Evolutionary conservation across 37 sponge, comb jelly and placozoan species (phyloP).

Genomic region (Bolinopsis microptera): DNA sequence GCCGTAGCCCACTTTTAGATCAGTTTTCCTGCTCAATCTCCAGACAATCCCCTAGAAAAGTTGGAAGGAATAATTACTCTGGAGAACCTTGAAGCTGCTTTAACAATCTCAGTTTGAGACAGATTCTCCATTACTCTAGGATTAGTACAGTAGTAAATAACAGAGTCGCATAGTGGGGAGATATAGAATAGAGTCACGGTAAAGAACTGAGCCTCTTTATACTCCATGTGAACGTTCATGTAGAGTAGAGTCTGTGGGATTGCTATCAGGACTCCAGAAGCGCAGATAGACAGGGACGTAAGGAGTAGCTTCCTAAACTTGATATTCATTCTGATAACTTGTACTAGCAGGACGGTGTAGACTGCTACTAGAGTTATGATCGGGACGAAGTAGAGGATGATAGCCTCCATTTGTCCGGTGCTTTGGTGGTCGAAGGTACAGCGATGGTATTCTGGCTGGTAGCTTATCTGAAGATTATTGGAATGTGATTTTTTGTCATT

Average conservation of each 20-base stretch:
- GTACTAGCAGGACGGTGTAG: background rate
- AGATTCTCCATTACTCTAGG: background rate
- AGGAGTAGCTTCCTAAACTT: background rate
- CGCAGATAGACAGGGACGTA: background rate
- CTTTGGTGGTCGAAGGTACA: background rate
- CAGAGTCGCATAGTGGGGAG: background rate
- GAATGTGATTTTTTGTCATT: background rate
- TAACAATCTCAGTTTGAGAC: background rate
- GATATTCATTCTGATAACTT: background rate
- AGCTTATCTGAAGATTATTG: background rate
- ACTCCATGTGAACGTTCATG: background rate
- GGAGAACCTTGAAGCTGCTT: background rate
- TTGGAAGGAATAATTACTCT: no score
- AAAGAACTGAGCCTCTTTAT: background rate
- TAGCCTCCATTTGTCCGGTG: background rate
- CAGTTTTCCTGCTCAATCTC: no score
- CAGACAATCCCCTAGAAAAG: no score
- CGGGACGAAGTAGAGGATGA: background rate
- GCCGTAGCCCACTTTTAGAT: no score
- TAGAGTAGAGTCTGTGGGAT: background rate
- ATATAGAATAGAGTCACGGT: slow-evolving; percentile 13
- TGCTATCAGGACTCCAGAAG: background rate
- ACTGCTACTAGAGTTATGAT: background rate
- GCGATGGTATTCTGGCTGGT: slow-evolving; percentile 30
- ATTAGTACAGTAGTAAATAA: slow-evolving; percentile 29